These are phyloP conservation scores for Drosophila auraria DNA, from an alignment of 1,140 invertebrate species.

Conservation along the genomic window DNA sequence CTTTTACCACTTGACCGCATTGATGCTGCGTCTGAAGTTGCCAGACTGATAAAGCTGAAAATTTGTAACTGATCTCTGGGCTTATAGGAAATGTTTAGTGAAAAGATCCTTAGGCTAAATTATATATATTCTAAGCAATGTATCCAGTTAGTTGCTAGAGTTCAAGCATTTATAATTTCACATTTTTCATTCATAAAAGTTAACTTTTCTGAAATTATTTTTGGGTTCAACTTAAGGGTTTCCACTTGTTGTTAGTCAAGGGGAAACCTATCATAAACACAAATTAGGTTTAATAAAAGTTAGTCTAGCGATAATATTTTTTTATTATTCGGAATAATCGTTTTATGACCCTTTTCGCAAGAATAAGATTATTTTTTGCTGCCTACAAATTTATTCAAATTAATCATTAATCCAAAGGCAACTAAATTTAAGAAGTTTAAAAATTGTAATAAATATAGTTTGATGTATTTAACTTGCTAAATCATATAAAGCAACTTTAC, in stretches of 20 bases:
- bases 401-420: background rate
- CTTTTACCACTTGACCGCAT: slow-evolving; percentile 59
- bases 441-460: background rate
- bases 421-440: background rate
- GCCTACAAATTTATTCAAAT: background rate
- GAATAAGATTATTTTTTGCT: background rate
- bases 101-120: background rate
- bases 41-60: slow-evolving; percentile 17
- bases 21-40: slow-evolving; percentile 41
- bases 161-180: no score
- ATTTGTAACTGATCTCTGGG: background rate
- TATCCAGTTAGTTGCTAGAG: no score
- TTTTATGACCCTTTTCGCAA: slow-evolving; percentile 4
- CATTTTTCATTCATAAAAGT: background rate
- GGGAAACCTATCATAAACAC: slow-evolving; percentile 5
- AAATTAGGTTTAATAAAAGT: slow-evolving; percentile 16
- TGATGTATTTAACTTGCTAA: background rate
- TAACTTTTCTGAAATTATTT: background rate
- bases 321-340: background rate
- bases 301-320: slow-evolving; percentile 18
- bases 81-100: background rate
- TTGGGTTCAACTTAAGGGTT: background rate
- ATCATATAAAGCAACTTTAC: background rate
- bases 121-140: no score
- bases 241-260: background rate